Conservation (phyloP, 92 coral and sea anemone species). For the Montipora capitata region DNA sequence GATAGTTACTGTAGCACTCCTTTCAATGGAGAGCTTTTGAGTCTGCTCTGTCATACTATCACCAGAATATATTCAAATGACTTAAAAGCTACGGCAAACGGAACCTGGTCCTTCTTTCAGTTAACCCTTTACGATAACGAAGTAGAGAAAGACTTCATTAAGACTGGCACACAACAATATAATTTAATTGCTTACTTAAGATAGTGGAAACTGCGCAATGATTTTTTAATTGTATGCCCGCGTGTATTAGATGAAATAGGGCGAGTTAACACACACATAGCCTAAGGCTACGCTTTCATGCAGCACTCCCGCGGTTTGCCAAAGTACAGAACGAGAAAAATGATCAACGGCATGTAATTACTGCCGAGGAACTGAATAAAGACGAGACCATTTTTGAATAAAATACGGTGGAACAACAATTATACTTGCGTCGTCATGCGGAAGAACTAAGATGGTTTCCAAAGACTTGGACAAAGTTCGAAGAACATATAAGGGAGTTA, state of each 20-base stretch:
- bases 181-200: constrained; percentile 63
- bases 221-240: constrained; percentile 30
- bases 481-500: no score
- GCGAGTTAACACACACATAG: not conserved
- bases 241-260: constrained; percentile 25
- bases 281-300: constrained; percentile 43
- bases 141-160: constrained; percentile 34
- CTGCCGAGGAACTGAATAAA: not conserved
- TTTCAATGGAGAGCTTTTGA: not conserved
- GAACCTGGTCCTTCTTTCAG: constrained; percentile 26
- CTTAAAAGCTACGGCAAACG: constrained; percentile 36
- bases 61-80: constrained; percentile 19
- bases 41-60: not conserved
- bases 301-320: constrained; percentile 38
- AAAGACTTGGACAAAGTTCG: no score
- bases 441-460: no score
- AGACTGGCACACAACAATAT: constrained; percentile 37
- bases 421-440: constrained; percentile 22
- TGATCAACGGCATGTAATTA: constrained; percentile 55
- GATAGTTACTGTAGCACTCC: no score
- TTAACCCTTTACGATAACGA: not conserved
- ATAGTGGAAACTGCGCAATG: constrained; percentile 45
- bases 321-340: constrained; percentile 25
- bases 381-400: constrained; percentile 48
- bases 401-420: constrained; percentile 19